Conservation (phyloP, 2,113 vertebrate genomes). For the Mus spicilegus region DNA sequence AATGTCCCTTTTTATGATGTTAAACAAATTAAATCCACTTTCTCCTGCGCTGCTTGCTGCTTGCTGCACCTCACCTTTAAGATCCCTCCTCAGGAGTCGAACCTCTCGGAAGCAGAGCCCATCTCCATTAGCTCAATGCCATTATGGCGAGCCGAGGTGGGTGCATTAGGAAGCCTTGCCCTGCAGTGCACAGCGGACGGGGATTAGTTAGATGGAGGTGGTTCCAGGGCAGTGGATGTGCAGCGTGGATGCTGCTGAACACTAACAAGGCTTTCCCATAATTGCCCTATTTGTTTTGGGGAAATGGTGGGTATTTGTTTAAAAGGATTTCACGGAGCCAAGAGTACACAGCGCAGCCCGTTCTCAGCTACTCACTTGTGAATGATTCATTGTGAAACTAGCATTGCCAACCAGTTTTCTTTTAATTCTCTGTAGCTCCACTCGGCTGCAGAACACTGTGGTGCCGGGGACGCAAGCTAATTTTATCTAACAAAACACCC, state of each 20-base stretch:
- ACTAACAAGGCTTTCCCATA: slow-evolving; percentile 31
- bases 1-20: slow-evolving; percentile 88
- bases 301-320: slow-evolving; percentile 69
- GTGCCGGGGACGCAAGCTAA: background rate
- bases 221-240: background rate
- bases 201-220: slow-evolving; percentile 9
- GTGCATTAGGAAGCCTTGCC: background rate
- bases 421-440: slow-evolving; percentile 41
- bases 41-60: slow-evolving; percentile 79
- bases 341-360: background rate
- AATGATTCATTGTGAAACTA: slow-evolving; percentile 21
- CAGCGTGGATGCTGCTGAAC: background rate
- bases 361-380: slow-evolving; percentile 50
- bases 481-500: slow-evolving; percentile 50
- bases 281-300: slow-evolving; percentile 72
- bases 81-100: slow-evolving; percentile 80
- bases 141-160: background rate
- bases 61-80: slow-evolving; percentile 85
- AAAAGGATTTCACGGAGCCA: slow-evolving; percentile 64
- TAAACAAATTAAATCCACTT: slow-evolving; percentile 89
- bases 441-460: background rate
- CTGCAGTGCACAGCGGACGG: background rate
- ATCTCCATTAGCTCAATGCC: slow-evolving; percentile 63
- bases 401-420: background rate
- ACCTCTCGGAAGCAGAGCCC: slow-evolving; percentile 57